Base-by-base conservation (phyloP, 1,140 invertebrate genomes). In the Leptestheria dahalacensis region DNA sequence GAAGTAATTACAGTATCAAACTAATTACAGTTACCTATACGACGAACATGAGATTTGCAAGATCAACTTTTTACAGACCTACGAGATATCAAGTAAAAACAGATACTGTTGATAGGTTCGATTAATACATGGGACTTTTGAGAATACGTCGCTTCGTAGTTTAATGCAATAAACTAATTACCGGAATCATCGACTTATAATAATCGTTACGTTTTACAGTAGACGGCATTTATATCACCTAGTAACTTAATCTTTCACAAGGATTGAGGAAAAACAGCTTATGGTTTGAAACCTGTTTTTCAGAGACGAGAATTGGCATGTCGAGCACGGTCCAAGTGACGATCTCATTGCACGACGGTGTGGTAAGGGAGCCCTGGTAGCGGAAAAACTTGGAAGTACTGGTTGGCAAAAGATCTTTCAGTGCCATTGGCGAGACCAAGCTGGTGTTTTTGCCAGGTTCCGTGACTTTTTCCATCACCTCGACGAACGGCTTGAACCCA, bases 361-460 rank as follows among this genome's bases (percentile, higher is more conserved):
- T 87, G 1, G 86, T 88, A 46, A 88, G 70, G 0, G 84, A 86
- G 2, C 86, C 86, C 3, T 76, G 65, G 65, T 89, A 89, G 1
- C 78, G 72, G 66, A 78, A 87, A 68, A 79, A 84, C 0, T 69
- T 72, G 1, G 69, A 71, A 29, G 64, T 67, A 65, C 79, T 72
- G 50, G 69, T 70, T 3, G 81, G 80, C 20, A 82, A 58, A 24
- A 82, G 68, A 15, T 73, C 67, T 4, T 61, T 63, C 2, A 78
- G 70, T 1, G 71, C 65, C 26, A 80, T 60, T 53, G 68, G 67
- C 0, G 65, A 61, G 18, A 63, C 61, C 28, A 71, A 64, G 2
- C 56, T 61, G 3, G 23, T 68, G 9, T 57, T 48, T 12, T 67
- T 66, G 1, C 66, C 62, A 59, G 62, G 64, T 4, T 66, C 49